A percentile compares a stretch with the other conserved stretches of the same genome.
These are phyloP conservation scores for Junco hyemalis DNA, from an alignment of 2,113 vertebrate species.

Conservation along the genomic window DNA sequence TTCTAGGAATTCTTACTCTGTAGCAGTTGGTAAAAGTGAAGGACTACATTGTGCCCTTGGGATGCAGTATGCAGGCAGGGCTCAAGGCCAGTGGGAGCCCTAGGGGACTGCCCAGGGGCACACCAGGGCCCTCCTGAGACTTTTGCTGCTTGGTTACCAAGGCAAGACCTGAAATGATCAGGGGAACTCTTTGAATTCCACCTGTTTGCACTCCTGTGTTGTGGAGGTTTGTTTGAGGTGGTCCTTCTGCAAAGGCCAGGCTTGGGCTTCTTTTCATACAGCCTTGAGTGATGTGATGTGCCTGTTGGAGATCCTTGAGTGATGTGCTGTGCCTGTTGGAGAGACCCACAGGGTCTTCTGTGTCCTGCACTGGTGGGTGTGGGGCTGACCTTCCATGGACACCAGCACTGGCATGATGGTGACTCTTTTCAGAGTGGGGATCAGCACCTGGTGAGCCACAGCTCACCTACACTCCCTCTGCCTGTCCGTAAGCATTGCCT, in stretches of 20 bases:
- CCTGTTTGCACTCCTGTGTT: accelerated
- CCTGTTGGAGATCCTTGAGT: background rate
- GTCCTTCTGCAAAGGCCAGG: background rate
- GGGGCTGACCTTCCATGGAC: background rate
- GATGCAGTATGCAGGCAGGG: background rate
- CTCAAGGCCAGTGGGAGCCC: background rate
- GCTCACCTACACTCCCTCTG: background rate
- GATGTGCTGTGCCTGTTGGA: background rate
- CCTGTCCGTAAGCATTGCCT: accelerated
- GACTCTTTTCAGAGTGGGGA: background rate
- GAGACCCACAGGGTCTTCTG: background rate
- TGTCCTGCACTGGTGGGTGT: background rate
- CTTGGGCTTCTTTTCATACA: background rate
- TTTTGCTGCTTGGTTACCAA: background rate
- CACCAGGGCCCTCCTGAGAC: background rate
- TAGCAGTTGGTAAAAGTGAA: background rate
- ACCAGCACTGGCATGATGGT: background rate
- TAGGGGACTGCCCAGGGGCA: background rate
- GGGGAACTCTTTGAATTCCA: background rate
- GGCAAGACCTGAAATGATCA: background rate
- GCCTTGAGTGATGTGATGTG: background rate
- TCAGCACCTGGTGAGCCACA: background rate
- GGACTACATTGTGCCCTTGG: constrained; percentile 30
- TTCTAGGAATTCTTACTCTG: constrained; percentile 44
- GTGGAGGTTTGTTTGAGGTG: background rate